A percentile compares a stretch with the other conserved stretches of the same genome.
phyloP scores from a whole-genome alignment of 2,888 invertebrate species.

The Idaea dimidiata region DNA sequence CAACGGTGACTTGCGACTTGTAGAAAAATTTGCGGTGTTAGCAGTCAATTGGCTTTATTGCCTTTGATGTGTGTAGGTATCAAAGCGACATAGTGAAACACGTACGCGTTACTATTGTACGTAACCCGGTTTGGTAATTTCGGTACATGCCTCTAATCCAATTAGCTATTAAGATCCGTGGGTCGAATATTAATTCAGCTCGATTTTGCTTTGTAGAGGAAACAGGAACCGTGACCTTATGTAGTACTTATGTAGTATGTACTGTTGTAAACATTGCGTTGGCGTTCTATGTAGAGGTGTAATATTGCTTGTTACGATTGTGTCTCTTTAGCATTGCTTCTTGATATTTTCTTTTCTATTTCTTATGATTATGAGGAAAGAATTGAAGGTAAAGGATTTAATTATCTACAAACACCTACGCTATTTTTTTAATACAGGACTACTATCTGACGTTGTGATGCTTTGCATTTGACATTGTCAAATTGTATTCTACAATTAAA shows the following conservation, averaged over 20 bases:
- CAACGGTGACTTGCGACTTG: too few relatives aligned
- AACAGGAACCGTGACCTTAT: slow-evolving; percentile 58
- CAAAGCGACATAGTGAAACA: slow-evolving; percentile 46
- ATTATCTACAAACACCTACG: too few relatives aligned
- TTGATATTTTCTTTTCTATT: not conserved
- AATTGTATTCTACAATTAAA: too few relatives aligned
- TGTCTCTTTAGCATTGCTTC: not conserved
- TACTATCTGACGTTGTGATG: too few relatives aligned
- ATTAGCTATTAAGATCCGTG: slow-evolving; percentile 81
- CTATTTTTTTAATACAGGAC: too few relatives aligned
- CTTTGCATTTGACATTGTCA: too few relatives aligned
- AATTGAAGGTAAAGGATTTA: not conserved
- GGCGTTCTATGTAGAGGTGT: slow-evolving; percentile 21
- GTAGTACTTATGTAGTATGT: slow-evolving; percentile 60
- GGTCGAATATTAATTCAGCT: slow-evolving; percentile 74
- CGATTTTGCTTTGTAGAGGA: slow-evolving; percentile 64
- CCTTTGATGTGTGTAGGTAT: not conserved
- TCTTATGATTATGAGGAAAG: not conserved
- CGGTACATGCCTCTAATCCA: slow-evolving; percentile 78
- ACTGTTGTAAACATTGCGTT: slow-evolving; percentile 15
- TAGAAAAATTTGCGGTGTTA: too few relatives aligned
- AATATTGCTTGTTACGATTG: slow-evolving; percentile 12
- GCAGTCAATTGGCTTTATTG: too few relatives aligned
- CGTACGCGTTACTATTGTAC: slow-evolving; percentile 66
- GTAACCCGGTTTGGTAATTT: slow-evolving; percentile 77